phyloP scores from a whole-genome alignment of 1,140 invertebrate species.

The Antheraea mylitta region DNA sequence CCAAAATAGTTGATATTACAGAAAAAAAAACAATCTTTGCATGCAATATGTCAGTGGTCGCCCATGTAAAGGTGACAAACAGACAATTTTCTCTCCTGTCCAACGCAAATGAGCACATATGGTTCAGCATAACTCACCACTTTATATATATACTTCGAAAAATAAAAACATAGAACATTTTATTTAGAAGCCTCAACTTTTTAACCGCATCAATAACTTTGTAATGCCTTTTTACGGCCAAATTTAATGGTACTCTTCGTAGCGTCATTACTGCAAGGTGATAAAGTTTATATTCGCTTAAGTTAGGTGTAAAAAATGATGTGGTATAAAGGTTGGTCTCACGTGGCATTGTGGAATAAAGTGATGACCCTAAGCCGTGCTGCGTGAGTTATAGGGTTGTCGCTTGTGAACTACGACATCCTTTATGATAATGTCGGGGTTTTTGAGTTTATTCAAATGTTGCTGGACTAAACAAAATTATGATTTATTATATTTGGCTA shows the following conservation, averaged over 20 bases:
- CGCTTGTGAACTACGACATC: slow-evolving; percentile 23
- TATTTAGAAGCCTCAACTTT: background rate
- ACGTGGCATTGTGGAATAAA: slow-evolving; percentile 45
- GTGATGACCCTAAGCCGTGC: slow-evolving; percentile 44
- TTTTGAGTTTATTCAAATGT: slow-evolving; percentile 7
- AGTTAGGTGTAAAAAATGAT: slow-evolving; percentile 10
- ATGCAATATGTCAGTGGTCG: no score
- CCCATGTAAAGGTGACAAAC: slow-evolving; percentile 38
- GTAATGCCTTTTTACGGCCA: background rate
- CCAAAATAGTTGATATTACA: no score
- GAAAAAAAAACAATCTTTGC: no score
- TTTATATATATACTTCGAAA: slow-evolving; percentile 17
- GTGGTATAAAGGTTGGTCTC: slow-evolving; percentile 30
- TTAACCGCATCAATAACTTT: slow-evolving; percentile 4
- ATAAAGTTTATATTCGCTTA: slow-evolving; percentile 22
- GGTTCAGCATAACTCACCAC: slow-evolving; percentile 12
- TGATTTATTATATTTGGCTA: no score
- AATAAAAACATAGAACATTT: background rate
- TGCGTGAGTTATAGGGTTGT: slow-evolving; percentile 44
- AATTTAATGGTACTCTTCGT: background rate
- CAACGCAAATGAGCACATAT: slow-evolving; percentile 51
- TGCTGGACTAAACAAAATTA: slow-evolving; percentile 18
- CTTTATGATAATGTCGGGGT: slow-evolving; percentile 20
- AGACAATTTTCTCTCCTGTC: slow-evolving; percentile 47
- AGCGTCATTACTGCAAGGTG: background rate